Base-by-base conservation (phyloP, 2,797 vertebrate genomes). In the Paratrypauchen microcephalus region DNA sequence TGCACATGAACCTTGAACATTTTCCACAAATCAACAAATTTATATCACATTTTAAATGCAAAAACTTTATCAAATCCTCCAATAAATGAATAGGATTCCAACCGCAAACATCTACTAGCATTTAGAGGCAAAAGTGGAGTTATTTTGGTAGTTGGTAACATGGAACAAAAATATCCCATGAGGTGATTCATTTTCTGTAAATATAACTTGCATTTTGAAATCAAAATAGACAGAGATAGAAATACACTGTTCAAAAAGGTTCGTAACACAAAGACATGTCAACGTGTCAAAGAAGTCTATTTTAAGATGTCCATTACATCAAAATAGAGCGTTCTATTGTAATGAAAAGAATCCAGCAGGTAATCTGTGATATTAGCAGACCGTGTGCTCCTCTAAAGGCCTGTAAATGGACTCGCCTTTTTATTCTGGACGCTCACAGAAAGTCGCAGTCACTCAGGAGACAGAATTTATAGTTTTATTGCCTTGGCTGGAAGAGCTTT, bases 331-430 rank as follows among this genome's bases (percentile, higher is more conserved):
- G 47, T 61, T 55, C 32, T 45, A 74, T 73, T 59, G 65, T 76
- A 28, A 57, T 69, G 61, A 73, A 66, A 52, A 63, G 24, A 55
- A 4, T 64, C 12, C 41, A 45, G 48, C 23, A 54, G 65, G 68
- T 77, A 76, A 82, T 75, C 69, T 71, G 76, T 82, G 66, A 74
- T 76, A 73, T 72, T 73, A 78, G 47, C 73, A 75, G 74, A 85
- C 60, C 19, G 36, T 11, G 56, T 30, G 26, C 47, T 72, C 21
- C 70, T 78, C 61, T 72, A 72, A 79, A 79, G 72, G 55, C 16
- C 71, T 78, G 65, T 76, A 79, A 78, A 80, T 78, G 70, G 70
- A 81, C 77, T 45, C 13, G 0, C 32, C 19, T 65, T 77, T 79
- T 79, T 71, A 68, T 79, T 85, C 62, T 68, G 68, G 32, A 60